Conservation (phyloP, 2,888 invertebrate genomes). For the Cerastis rubricosa region DNA sequence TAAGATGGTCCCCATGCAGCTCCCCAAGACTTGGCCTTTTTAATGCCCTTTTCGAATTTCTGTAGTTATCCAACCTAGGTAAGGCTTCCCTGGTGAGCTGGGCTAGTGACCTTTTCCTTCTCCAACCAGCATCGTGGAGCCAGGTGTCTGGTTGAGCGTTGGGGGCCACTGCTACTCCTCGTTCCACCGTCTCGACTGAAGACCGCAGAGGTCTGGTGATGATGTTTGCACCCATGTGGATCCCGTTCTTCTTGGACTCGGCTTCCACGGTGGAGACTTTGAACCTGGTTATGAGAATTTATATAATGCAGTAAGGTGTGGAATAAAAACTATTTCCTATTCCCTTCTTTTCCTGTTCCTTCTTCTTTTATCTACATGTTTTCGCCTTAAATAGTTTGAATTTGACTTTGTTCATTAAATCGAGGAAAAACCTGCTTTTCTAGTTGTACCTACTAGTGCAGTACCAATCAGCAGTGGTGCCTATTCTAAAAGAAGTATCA, state of each 20-base stretch:
- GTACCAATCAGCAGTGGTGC: background rate
- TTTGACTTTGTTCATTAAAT: background rate
- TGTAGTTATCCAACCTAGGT: constrained; percentile 95
- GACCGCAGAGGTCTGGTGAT: constrained; percentile 84
- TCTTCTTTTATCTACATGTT: no score
- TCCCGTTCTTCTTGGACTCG: constrained; percentile 86
- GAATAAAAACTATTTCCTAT: background rate
- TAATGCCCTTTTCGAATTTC: constrained; percentile 93
- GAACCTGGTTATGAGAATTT: constrained; percentile 76
- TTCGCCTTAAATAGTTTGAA: background rate
- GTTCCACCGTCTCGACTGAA: constrained; percentile 81
- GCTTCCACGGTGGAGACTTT: constrained; percentile 83
- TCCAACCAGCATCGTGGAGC: constrained; percentile 87
- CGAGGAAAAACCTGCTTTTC: background rate
- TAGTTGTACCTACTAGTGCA: background rate
- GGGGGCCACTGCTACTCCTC: constrained; percentile 71
- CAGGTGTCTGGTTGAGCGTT: constrained; percentile 82
- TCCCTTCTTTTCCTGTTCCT: no score
- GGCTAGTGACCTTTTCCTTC: constrained; percentile 91
- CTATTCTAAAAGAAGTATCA: background rate
- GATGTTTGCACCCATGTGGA: constrained; percentile 87
- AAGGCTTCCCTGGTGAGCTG: constrained; percentile 94
- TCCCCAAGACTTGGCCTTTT: constrained; percentile 96
- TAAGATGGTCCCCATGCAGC: constrained; percentile 92
- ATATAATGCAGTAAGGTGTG: background rate